Evolutionary conservation across 1,140 invertebrate genomes (phyloP), one percentile per base, ranked within the genome.

Genomic region (Macrosteles quadrilineatus): DNA sequence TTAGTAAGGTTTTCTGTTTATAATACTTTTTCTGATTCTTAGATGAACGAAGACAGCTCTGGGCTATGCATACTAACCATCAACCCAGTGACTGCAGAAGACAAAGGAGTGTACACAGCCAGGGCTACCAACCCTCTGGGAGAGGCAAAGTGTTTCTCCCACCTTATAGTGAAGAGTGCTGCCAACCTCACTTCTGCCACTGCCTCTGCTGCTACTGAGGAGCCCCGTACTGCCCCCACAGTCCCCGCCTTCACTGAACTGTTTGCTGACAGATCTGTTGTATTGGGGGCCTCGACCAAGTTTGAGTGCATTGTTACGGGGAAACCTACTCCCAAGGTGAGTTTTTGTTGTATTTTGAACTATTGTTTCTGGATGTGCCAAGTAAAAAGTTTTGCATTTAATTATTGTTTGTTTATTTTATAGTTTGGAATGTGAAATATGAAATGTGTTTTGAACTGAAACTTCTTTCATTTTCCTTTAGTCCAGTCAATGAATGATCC

Each of bases 141-240:
- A n/a, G 90, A 93, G 73, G 90, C 89, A 0, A 92, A 92, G 76
- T 91, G 91, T 74, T 91, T 93, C 71, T 89, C 90, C 0, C 88
- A 91, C 72, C 76, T 94, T 1, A 91, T 90, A 47, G 89, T 92
- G 0, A 90, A 89, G 78, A 82, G 85, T 0, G 67, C 74, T 65
- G 67, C 70, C 17, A 25, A 73, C 72, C 1, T 67, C 70, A 11
- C 40, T 64, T 0, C 36, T 25, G 23, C 57, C 12, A 14, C 40
- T 45, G 27, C 71, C n/a, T 17, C 62, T 19, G 67, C 77, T 21
- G 81, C 85, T 40, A 83, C 86, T 74, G 83, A 87, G 70, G 84
- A 87, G 30, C 32, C 32, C 4, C 32, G 32, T 14, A 87, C 87
- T 31, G n/a, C 25, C 69, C 77, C 84, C 1, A 73, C 83, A 29